Evolutionary conservation across 2,113 vertebrate species (phyloP).

Genomic region (Rhea pennata): DNA sequence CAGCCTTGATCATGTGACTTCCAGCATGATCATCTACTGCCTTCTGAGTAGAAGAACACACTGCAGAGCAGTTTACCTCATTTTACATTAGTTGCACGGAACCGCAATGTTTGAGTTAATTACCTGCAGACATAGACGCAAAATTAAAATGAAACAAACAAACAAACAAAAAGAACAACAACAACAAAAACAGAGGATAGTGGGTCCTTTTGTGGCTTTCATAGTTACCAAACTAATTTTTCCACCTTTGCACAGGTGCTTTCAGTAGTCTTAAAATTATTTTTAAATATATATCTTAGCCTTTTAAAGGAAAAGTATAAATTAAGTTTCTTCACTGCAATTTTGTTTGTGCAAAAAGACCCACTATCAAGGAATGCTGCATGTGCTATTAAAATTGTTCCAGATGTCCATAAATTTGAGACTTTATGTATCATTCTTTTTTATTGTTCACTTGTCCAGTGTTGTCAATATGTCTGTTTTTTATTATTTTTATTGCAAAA

Average conservation of each 20-base stretch:
- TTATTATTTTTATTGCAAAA: conserved; percentile 52
- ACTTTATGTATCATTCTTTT: conserved; percentile 77
- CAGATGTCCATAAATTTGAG: conserved; percentile 82
- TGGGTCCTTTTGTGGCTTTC: conserved; percentile 99
- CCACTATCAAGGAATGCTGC: conserved; percentile 96
- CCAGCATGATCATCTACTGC: conserved; percentile 92
- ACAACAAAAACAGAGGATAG: conserved; percentile 86
- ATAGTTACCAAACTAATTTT: conserved; percentile 79
- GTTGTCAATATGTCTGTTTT: conserved; percentile 76
- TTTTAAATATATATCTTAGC: conserved; percentile 78
- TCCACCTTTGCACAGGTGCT: conserved; percentile 81
- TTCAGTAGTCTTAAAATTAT: conserved; percentile 72
- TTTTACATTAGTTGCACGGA: conserved; percentile 88
- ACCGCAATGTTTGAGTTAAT: conserved; percentile 79
- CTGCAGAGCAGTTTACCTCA: conserved; percentile 92
- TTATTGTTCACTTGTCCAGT: conserved; percentile 78
- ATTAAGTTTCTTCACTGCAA: conserved; percentile 71
- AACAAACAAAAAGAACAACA: neutral
- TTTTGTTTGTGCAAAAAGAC: conserved; percentile 95
- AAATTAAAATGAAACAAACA: conserved; percentile 71
- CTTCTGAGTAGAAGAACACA: conserved; percentile 93
- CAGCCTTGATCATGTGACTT: conserved; percentile 94
- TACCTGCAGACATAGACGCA: conserved; percentile 76
- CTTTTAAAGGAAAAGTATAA: conserved; percentile 75
- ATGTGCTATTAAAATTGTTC: conserved; percentile 84